Evolutionary conservation across 2,888 invertebrate species (phyloP), one percentile per base, ranked within the genome.

Genomic region (Aproaerema taeniolella): DNA sequence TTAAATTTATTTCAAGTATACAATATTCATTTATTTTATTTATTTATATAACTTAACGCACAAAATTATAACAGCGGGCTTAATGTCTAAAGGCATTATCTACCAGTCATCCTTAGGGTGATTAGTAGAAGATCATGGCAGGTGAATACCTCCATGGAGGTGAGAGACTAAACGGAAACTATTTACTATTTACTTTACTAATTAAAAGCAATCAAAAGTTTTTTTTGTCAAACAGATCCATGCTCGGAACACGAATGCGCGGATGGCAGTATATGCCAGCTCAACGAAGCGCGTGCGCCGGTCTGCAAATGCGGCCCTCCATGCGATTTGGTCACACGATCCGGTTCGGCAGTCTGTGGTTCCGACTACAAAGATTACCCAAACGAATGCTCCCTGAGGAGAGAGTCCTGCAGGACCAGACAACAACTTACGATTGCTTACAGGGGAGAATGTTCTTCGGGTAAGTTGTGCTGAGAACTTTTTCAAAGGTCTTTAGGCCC

Each of bases 371-470:
- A 90, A 69, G 94, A 94, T 41, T 95, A 94, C 65, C 88, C 92
- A 34, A 95, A 94, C 65, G 93, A 95, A 61, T 97, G 96, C 63
- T 90, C 91, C 43, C 87, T 96, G 50, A 88, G 92, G 39, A 90
- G 92, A 57, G 92, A 94, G 61, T 92, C 95, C 2, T 97, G 97
- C 77, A 88, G 92, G 39, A 88, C 91, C 13, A 79, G 93, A 55
- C 91, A 92, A 56, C 90, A 90, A 47, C 89, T 95, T 20, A 89
- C 92, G 46, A 93, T 94, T 49, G 91, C 95, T 52, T 95, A 95
- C 79, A 88, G 91, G 49, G 95, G 95, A 47, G 92, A 93, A 68
- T 96, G 96, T 77, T 91, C 91, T 60, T 91, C 93, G 69, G 94
- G 94, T 94, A 74, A 70, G 55, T 47, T 30, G 3, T 20, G 20